A percentile compares a stretch with the other conserved stretches of the same genome.
Evolutionary conservation across 1,140 invertebrate species (phyloP).

Genomic region (Cotesia glomerata): DNA sequence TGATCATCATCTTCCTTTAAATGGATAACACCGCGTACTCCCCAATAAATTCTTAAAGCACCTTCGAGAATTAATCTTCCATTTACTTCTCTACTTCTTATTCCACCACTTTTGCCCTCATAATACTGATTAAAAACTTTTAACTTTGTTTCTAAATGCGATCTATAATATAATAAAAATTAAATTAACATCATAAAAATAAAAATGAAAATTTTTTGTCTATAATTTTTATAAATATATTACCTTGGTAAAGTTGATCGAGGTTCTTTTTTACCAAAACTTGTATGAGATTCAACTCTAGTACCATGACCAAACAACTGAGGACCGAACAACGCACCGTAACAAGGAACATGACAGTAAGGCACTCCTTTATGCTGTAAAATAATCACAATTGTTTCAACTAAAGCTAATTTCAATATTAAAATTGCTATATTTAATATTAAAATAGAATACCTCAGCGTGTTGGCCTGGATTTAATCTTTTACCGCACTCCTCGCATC

Average conservation of each 20-base stretch:
- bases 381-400: not conserved
- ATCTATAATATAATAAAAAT: conserved; percentile 59
- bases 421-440: too few relatives aligned
- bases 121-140: conserved; percentile 82
- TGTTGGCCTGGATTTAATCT: conserved; percentile 87
- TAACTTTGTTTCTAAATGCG: conserved; percentile 79
- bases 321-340: conserved; percentile 86
- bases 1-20: conserved; percentile 88
- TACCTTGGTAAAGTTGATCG: conserved; percentile 59
- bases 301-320: conserved; percentile 87
- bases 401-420: too few relatives aligned
- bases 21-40: conserved; percentile 82
- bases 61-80: conserved; percentile 60
- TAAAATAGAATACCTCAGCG: conserved; percentile 71
- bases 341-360: conserved; percentile 90
- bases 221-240: not conserved
- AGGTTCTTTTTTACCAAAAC: conserved; percentile 76
- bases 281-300: conserved; percentile 84
- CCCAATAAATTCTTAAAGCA: conserved; percentile 83
- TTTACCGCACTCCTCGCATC: conserved; percentile 90
- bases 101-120: conserved; percentile 79
- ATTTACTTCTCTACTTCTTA: conserved; percentile 78
- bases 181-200: not conserved
- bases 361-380: conserved; percentile 86
- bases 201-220: too few relatives aligned